Evolutionary conservation across 2,797 vertebrate genomes (phyloP), one percentile per base, ranked within the genome.

Genomic region (Holocentrus rufus): DNA sequence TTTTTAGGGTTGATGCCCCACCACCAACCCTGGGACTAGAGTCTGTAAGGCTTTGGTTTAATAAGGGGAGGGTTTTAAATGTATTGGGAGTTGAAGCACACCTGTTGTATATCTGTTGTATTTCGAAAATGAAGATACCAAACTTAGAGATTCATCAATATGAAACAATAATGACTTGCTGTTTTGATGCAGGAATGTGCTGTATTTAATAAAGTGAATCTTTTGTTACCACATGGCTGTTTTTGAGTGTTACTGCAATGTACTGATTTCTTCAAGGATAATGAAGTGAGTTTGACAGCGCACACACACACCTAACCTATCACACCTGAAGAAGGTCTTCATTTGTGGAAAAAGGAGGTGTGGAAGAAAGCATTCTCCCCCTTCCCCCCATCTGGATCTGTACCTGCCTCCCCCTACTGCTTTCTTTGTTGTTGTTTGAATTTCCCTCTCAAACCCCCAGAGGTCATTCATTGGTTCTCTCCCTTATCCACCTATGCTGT

Each of bases 171-270:
- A 68, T 52, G 18, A 88, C 13, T 66, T 69, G 47, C 63, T 84
- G 74, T 82, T 84, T 81, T 84, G 64, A 85, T 71, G 61, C 72
- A 85, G 80, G 75, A 84, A 81, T 85, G 84, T 89, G 84, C 81
- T 92, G 85, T 90, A 82, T 87, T 84, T 86, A 90, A 89, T 91
- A 90, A 89, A 90, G 36, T 60, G 1, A 62, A 31, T 69, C 57
- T 85, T 87, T 88, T 87, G 85, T 80, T 86, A 87, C 4, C 17
- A 49, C 9, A 1, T 25, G 64, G 15, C 9, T 63, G 20, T 1
- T 46, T 13, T 14, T 62, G 55, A 17, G 54, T 46, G 18, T 4
- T 27, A 27, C 4, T 27, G 25, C 25, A 27, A 27, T 27, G 4
- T 4, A 27, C 25, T 27, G 25, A 27, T 27, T 27, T 27, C 25